phyloP scores from a whole-genome alignment of 2,113 vertebrate genomes.

The Agelaius tricolor region DNA sequence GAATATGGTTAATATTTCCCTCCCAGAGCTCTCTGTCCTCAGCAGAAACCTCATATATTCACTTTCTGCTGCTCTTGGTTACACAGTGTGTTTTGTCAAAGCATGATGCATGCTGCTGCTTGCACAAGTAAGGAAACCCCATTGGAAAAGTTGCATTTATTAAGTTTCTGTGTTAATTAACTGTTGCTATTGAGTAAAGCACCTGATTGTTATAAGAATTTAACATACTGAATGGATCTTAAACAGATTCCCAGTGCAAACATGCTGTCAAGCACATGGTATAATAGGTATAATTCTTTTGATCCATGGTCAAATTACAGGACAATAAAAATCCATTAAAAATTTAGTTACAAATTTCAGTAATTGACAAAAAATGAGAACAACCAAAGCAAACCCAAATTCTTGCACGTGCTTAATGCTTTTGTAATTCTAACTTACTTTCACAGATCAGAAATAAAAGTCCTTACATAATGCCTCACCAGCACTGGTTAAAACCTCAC shows the following conservation, averaged over 20 bases:
- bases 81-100: neutral
- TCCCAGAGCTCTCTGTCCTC: neutral
- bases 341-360: neutral
- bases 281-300: neutral
- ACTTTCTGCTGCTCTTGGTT: neutral
- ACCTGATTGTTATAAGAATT: neutral
- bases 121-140: neutral
- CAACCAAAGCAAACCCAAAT: neutral
- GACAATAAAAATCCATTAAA: neutral
- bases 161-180: neutral
- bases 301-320: neutral
- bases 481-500: neutral
- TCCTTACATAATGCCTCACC: neutral
- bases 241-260: neutral
- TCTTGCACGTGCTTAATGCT: neutral
- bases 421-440: neutral
- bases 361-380: neutral
- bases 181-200: neutral
- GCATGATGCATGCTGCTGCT: neutral
- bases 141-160: neutral
- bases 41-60: neutral
- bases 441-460: neutral
- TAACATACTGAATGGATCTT: neutral
- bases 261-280: neutral
- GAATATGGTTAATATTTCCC: neutral